These are phyloP conservation scores for Danaus melanippus DNA, from an alignment of 1,140 invertebrate genomes.

Conservation along the genomic window DNA sequence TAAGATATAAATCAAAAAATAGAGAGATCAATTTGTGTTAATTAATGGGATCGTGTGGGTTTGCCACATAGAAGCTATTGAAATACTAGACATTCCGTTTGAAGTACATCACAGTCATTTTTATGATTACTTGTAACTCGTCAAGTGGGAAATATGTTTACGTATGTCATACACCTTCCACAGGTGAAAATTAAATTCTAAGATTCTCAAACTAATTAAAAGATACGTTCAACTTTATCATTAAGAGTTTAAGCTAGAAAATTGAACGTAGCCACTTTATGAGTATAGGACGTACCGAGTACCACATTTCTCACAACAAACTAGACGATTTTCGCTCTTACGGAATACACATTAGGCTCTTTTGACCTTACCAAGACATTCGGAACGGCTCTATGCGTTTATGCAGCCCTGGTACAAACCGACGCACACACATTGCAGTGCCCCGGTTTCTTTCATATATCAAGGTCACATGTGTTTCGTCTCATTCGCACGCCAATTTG, in stretches of 20 bases:
- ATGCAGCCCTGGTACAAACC: constrained; percentile 45
- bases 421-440: constrained; percentile 50
- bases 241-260: too few relatives aligned
- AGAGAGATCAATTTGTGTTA: neutral
- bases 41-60: neutral
- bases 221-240: too few relatives aligned
- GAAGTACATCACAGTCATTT: constrained; percentile 12
- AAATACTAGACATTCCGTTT: too few relatives aligned
- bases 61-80: too few relatives aligned
- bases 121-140: constrained; percentile 20
- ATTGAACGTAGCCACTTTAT: too few relatives aligned
- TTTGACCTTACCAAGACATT: neutral
- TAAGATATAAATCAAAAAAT: too few relatives aligned
- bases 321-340: too few relatives aligned
- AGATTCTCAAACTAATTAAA: too few relatives aligned
- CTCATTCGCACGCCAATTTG: constrained; percentile 26
- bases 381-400: constrained; percentile 25
- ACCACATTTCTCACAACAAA: too few relatives aligned
- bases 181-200: constrained; percentile 23
- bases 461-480: constrained; percentile 44
- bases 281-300: too few relatives aligned
- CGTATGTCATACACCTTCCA: constrained; percentile 14
- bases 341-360: too few relatives aligned
- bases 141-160: constrained; percentile 21
- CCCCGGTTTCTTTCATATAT: constrained; percentile 46